phyloP scores from a whole-genome alignment of 2,888 invertebrate genomes.

The Drosophila maculinotata region DNA sequence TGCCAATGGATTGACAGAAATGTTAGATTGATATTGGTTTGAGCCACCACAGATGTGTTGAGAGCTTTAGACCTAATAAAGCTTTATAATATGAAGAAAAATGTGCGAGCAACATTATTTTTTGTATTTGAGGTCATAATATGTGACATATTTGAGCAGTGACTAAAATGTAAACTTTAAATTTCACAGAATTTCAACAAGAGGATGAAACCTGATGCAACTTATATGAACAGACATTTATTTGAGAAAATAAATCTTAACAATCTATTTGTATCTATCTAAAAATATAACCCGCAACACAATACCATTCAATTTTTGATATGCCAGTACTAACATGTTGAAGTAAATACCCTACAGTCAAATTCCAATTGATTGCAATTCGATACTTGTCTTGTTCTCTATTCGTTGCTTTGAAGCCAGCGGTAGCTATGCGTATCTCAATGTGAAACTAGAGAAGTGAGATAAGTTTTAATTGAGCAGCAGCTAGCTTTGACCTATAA shows the following conservation, averaged over 20 bases:
- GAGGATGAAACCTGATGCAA: too few relatives aligned
- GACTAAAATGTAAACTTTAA: not conserved
- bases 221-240: too few relatives aligned
- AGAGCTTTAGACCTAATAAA: not conserved
- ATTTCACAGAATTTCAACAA: too few relatives aligned
- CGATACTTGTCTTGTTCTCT: not conserved
- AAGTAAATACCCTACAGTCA: not conserved
- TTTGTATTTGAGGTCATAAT: not conserved
- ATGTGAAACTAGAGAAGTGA: not conserved
- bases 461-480: slow-evolving; percentile 17
- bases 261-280: too few relatives aligned
- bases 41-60: too few relatives aligned
- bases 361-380: slow-evolving; percentile 1
- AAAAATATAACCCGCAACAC: too few relatives aligned
- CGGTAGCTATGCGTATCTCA: not conserved
- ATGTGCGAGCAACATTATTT: not conserved
- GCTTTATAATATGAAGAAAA: not conserved
- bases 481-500: slow-evolving; percentile 2
- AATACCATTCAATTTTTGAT: not conserved
- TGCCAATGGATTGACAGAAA: slow-evolving; percentile 17
- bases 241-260: too few relatives aligned
- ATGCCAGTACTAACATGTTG: not conserved
- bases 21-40: slow-evolving; percentile 21
- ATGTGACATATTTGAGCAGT: not conserved
- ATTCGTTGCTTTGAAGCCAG: not conserved